Percentiles rank a stretch among this genome's conserved stretches.
These are phyloP conservation scores for Eumeta japonica DNA, from an alignment of 1,140 invertebrate genomes.

Conservation along the genomic window DNA sequence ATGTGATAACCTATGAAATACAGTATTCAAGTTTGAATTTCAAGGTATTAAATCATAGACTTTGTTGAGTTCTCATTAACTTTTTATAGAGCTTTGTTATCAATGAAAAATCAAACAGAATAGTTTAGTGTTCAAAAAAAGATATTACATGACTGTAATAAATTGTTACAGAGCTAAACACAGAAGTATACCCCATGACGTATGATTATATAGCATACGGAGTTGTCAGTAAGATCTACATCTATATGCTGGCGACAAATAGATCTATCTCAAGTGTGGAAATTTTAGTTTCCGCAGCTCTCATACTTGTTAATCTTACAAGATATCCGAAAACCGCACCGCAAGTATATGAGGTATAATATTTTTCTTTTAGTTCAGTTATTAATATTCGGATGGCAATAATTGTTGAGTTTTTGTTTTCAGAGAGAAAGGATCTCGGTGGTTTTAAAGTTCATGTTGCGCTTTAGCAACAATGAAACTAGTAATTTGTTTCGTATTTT, in stretches of 20 bases:
- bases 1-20: no score
- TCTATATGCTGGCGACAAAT: conserved; percentile 53
- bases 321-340: conserved; percentile 37
- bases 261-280: conserved; percentile 58
- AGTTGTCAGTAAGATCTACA: conserved; percentile 41
- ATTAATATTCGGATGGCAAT: background rate
- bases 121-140: no score
- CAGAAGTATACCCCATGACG: conserved; percentile 54
- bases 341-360: conserved; percentile 41
- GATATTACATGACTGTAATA: conserved; percentile 2
- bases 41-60: conserved; percentile 5
- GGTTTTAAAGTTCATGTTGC: conserved; percentile 56
- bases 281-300: conserved; percentile 45
- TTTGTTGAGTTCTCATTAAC: background rate
- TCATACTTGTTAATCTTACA: conserved; percentile 58
- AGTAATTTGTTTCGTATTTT: conserved; percentile 60
- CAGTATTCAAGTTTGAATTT: no score
- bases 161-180: conserved; percentile 54
- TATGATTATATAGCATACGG: conserved; percentile 38
- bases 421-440: conserved; percentile 45
- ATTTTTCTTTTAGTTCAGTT: background rate
- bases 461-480: conserved; percentile 66
- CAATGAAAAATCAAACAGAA: no score
- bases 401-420: conserved; percentile 14
- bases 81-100: no score